phyloP scores from a whole-genome alignment of 2,113 vertebrate species.

The Perca flavescens region DNA sequence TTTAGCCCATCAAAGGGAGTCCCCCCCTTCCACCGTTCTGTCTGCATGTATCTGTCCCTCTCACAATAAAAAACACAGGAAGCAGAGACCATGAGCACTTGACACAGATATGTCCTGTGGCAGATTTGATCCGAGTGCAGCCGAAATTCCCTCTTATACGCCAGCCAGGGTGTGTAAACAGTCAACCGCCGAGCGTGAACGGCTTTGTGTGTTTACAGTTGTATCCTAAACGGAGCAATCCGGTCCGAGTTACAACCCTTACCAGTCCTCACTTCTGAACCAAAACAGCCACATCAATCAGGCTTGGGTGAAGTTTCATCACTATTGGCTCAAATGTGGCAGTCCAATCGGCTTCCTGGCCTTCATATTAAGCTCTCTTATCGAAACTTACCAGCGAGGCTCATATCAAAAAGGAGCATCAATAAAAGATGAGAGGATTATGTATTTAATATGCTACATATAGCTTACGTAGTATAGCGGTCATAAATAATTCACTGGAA shows the following conservation, averaged over 20 bases:
- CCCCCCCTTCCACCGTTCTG: constrained; percentile 29
- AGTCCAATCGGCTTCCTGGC: constrained; percentile 25
- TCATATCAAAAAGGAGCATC: constrained; percentile 56
- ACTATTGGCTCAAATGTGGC: constrained; percentile 51
- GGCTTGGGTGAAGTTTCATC: constrained; percentile 30
- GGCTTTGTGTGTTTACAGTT: constrained; percentile 60
- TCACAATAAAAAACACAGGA: constrained; percentile 78
- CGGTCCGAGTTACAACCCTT: background rate
- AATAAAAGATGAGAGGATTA: constrained; percentile 68
- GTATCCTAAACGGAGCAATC: constrained; percentile 39
- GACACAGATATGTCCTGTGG: constrained; percentile 73
- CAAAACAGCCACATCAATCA: background rate
- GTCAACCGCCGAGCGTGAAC: constrained; percentile 53
- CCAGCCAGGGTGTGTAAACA: constrained; percentile 73
- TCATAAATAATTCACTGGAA: constrained; percentile 77
- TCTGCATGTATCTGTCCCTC: constrained; percentile 59
- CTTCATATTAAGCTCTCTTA: constrained; percentile 37
- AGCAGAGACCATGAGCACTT: constrained; percentile 70
- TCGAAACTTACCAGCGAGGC: constrained; percentile 42
- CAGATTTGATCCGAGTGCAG: constrained; percentile 79
- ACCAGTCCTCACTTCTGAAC: background rate
- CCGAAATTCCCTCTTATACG: constrained; percentile 72
- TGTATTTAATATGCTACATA: constrained; percentile 76
- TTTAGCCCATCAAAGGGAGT: constrained; percentile 61
- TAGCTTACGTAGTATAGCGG: constrained; percentile 48